Evolutionary conservation across 2,113 vertebrate genomes (phyloP).

Genomic region (Corapipo altera): DNA sequence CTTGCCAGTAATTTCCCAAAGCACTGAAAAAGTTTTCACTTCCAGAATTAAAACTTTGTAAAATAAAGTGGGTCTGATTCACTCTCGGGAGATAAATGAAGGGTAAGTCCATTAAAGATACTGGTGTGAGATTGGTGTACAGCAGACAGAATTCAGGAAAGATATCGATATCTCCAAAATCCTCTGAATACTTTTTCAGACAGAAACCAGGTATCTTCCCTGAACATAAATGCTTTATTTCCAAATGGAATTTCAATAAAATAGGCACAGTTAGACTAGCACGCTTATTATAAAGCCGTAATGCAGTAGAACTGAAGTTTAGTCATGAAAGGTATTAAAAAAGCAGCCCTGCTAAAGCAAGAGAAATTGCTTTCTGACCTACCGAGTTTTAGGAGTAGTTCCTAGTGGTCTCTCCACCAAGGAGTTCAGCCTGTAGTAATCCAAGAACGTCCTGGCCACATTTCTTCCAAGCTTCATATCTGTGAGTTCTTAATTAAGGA

Average conservation of each 20-base stretch:
- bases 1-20: neutral
- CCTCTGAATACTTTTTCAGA: constrained; percentile 47
- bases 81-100: constrained; percentile 40
- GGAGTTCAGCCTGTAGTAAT: constrained; percentile 91
- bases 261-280: constrained; percentile 36
- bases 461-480: constrained; percentile 97
- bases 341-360: constrained; percentile 1
- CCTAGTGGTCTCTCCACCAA: constrained; percentile 76
- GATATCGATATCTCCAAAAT: constrained; percentile 45
- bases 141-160: constrained; percentile 35
- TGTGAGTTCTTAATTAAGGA: constrained; percentile 81
- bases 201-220: constrained; percentile 53
- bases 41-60: constrained; percentile 11
- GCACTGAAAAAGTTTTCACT: neutral
- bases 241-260: constrained; percentile 55
- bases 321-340: constrained; percentile 37
- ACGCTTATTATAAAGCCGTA: constrained; percentile 8
- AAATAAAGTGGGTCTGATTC: constrained; percentile 19
- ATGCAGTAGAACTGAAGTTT: constrained; percentile 19
- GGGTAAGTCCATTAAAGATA: constrained; percentile 46
- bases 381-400: constrained; percentile 76
- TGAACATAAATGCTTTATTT: constrained; percentile 54
- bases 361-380: constrained; percentile 56
- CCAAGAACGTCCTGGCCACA: constrained; percentile 92
- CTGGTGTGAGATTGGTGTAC: constrained; percentile 27